Conservation (phyloP, 2,888 invertebrate species). For the Polydrusus pterygomalis region DNA sequence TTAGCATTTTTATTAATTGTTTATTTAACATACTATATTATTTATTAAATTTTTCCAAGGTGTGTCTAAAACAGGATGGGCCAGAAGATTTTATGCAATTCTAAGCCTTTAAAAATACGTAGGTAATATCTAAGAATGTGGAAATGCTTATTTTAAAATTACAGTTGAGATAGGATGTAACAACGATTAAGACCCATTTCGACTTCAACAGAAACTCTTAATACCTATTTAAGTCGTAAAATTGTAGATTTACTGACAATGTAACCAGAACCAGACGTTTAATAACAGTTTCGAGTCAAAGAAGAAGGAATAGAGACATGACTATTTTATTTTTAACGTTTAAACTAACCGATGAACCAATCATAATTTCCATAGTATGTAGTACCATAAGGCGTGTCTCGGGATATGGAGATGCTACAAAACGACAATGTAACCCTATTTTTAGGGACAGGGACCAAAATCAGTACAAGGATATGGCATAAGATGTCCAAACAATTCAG, state of each 20-base stretch:
- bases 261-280: neutral
- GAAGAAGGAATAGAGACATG: constrained; percentile 1
- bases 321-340: neutral
- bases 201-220: constrained; percentile 9
- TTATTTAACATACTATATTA: too few relatives aligned
- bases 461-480: too few relatives aligned
- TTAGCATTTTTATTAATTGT: too few relatives aligned
- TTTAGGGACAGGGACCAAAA: too few relatives aligned
- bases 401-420: too few relatives aligned
- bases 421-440: too few relatives aligned
- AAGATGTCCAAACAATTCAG: too few relatives aligned
- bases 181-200: constrained; percentile 5
- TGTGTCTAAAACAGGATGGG: too few relatives aligned
- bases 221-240: neutral
- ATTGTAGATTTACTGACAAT: constrained; percentile 11
- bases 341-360: neutral
- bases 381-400: too few relatives aligned
- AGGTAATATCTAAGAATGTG: neutral
- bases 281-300: constrained; percentile 11
- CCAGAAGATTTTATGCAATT: neutral
- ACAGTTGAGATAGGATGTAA: constrained; percentile 21
- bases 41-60: too few relatives aligned
- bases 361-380: neutral
- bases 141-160: constrained; percentile 23
- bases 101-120: constrained; percentile 7